Conservation (phyloP, 2,888 invertebrate genomes). For the Invenusta paracnida region DNA sequence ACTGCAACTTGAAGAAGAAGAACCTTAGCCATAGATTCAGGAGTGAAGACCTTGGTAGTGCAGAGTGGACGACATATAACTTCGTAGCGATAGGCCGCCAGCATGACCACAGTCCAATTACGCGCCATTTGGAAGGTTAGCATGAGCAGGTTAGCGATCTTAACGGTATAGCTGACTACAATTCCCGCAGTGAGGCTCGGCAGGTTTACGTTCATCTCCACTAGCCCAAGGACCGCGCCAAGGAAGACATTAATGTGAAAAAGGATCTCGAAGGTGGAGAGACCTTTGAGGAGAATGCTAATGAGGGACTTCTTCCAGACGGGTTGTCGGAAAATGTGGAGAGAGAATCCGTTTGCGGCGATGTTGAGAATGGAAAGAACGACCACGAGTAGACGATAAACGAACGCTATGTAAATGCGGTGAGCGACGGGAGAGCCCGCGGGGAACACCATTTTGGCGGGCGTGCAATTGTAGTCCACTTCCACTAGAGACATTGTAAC, state of each 20-base stretch:
- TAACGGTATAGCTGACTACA: conserved; percentile 5
- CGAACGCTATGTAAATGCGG: not conserved
- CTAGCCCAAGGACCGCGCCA: not conserved
- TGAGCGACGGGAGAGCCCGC: not conserved
- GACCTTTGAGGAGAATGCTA: conserved; percentile 34
- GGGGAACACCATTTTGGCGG: not conserved
- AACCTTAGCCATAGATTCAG: not conserved
- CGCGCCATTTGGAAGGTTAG: conserved; percentile 41
- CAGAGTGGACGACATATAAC: conserved; percentile 41
- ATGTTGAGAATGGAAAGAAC: not conserved
- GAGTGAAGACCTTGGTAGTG: conserved; percentile 20
- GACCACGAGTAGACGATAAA: not conserved
- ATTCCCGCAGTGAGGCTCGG: not conserved
- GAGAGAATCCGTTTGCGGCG: conserved; percentile 21
- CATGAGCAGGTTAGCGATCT: not conserved
- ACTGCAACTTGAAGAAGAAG: not conserved
- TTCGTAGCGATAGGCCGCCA: conserved; percentile 42
- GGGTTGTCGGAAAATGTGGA: conserved; percentile 23
- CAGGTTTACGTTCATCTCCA: not conserved
- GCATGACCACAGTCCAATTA: conserved; percentile 43
- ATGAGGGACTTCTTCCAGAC: conserved; percentile 39
- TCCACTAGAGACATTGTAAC: not conserved
- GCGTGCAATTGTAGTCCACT: not conserved
- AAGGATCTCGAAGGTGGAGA: conserved; percentile 35
- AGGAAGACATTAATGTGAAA: conserved; percentile 32